Evolutionary conservation across 2,888 invertebrate genomes (phyloP).

Genomic region (Cyrtodaria siliqua): DNA sequence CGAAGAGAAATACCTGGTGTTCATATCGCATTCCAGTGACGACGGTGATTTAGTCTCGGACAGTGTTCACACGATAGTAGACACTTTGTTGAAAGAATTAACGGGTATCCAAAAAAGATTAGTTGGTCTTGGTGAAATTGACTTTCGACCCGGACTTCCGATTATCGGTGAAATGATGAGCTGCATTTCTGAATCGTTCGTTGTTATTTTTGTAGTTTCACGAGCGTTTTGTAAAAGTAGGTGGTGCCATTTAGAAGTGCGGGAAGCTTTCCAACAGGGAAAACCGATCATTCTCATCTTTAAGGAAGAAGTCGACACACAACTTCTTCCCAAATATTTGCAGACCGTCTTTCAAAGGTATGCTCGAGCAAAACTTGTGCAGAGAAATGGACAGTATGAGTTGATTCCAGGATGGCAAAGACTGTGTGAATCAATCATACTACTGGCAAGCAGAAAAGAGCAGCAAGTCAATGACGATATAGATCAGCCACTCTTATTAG

Average conservation of each 20-base stretch:
- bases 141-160: background rate
- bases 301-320: background rate
- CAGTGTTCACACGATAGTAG: background rate
- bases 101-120: background rate
- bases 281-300: too few relatives aligned
- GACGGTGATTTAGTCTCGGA: background rate
- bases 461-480: too few relatives aligned
- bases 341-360: background rate
- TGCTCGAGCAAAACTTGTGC: background rate
- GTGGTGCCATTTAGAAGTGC: background rate
- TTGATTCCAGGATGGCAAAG: too few relatives aligned
- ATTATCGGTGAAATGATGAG: background rate
- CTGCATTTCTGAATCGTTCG: background rate
- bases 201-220: too few relatives aligned
- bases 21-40: background rate
- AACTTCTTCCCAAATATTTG: background rate
- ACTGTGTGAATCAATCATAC: too few relatives aligned
- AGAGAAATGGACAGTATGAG: background rate
- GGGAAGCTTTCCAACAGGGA: background rate
- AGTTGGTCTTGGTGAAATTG: background rate
- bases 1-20: background rate
- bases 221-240: background rate
- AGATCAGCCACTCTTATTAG: too few relatives aligned
- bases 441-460: too few relatives aligned
- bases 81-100: too few relatives aligned